Evolutionary conservation across 2,888 invertebrate species (phyloP).

Genomic region (Cinara cedri): DNA sequence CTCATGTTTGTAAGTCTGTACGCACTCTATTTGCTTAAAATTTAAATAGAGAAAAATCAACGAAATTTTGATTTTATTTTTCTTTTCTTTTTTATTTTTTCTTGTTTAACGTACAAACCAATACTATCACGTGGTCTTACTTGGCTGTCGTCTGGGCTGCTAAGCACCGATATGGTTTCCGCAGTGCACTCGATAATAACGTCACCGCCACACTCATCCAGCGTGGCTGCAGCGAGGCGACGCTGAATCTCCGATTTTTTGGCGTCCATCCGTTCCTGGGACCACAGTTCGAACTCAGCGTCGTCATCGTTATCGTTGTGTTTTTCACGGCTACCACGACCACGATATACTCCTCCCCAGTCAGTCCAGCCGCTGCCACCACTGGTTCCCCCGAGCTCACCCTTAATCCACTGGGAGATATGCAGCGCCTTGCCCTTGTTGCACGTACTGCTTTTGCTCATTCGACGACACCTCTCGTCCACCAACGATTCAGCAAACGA

Average conservation of each 20-base stretch:
- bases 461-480: constrained; percentile 70
- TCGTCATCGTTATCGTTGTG: constrained; percentile 37
- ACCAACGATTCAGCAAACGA: constrained; percentile 53
- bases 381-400: constrained; percentile 69
- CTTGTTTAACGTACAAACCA: no score
- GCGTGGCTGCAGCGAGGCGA: neutral
- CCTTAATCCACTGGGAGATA: constrained; percentile 81
- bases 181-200: neutral
- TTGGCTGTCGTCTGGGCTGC: constrained; percentile 45
- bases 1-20: no score
- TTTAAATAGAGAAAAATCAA: no score
- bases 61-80: no score
- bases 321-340: constrained; percentile 9
- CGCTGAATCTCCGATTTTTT: constrained; percentile 59
- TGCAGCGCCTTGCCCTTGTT: constrained; percentile 77
- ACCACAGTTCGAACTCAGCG: constrained; percentile 58
- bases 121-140: neutral
- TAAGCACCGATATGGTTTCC: constrained; percentile 24
- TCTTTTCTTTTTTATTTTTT: no score
- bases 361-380: neutral
- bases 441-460: constrained; percentile 68
- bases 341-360: no score
- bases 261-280: constrained; percentile 59
- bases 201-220: constrained; percentile 21
- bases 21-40: no score